Evolutionary conservation across 1,140 invertebrate species (phyloP).

Genomic region (Zaprionus davidi): DNA sequence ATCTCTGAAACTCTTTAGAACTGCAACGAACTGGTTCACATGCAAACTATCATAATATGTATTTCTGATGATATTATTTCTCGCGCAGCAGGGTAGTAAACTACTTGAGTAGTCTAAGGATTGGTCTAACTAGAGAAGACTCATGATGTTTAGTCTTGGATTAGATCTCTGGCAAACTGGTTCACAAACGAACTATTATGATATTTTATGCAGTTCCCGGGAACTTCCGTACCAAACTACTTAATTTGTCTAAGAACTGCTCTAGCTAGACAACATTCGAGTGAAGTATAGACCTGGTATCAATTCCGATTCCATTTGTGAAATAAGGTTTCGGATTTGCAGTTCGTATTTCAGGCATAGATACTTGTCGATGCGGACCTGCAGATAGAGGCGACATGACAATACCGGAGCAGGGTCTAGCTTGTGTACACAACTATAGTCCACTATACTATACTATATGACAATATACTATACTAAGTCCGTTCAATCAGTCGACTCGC

Average conservation of each 20-base stretch:
- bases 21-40: no score
- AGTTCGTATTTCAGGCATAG: background rate
- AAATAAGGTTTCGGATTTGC: background rate
- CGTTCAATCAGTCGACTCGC: slow-evolving; percentile 34
- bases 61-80: no score
- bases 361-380: background rate
- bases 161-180: background rate
- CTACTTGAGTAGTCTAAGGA: background rate
- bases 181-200: background rate
- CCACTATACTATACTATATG: background rate
- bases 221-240: no score
- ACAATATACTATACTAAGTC: slow-evolving; percentile 16
- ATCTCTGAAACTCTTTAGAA: background rate
- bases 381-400: background rate
- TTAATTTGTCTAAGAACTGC: background rate
- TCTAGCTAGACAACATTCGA: background rate
- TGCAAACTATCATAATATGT: no score
- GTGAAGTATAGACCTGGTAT: no score
- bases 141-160: background rate
- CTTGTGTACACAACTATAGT: background rate
- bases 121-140: background rate
- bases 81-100: no score
- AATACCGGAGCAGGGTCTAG: background rate
- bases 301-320: no score
- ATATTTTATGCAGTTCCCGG: no score